Evolutionary conservation across 2,113 vertebrate species (phyloP).

Genomic region (Carlito syrichta): DNA sequence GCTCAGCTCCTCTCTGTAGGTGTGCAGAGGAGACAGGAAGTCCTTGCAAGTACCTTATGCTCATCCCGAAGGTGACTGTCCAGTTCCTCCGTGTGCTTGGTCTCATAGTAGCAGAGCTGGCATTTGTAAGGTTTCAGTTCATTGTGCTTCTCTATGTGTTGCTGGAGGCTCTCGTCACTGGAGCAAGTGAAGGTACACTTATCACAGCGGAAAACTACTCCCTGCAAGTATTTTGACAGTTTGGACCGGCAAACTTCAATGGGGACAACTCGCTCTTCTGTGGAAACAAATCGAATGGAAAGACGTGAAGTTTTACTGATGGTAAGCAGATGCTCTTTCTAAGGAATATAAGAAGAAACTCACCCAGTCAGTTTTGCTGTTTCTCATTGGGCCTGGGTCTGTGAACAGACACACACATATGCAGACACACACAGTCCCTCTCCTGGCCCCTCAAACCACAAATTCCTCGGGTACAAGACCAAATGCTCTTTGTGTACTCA

Average conservation of each 20-base stretch:
- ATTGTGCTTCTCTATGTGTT: conserved; percentile 96
- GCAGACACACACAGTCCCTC: not conserved
- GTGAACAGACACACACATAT: not conserved
- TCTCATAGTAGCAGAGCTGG: conserved; percentile 98
- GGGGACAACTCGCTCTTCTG: conserved; percentile 97
- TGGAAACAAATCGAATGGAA: conserved; percentile 67
- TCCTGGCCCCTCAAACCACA: not conserved
- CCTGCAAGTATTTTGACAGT: conserved; percentile 96
- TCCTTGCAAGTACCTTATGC: conserved; percentile 91
- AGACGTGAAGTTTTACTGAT: conserved; percentile 52
- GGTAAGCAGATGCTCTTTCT: not conserved
- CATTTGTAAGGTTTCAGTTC: conserved; percentile 97
- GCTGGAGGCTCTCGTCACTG: conserved; percentile 94
- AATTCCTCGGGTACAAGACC: not conserved
- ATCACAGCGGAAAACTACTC: conserved; percentile 96
- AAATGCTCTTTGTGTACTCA: not conserved
- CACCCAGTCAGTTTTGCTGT: not conserved
- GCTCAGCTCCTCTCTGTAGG: not conserved
- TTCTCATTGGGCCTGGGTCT: not conserved
- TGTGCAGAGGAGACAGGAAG: not conserved
- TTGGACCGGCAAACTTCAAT: conserved; percentile 98
- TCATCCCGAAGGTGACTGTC: conserved; percentile 94
- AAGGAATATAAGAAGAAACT: not conserved
- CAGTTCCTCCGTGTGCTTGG: conserved; percentile 92
- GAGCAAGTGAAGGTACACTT: conserved; percentile 99